Evolutionary conservation across 1,140 invertebrate genomes (phyloP), one percentile per base, ranked within the genome.

Genomic region (Drosophila hydei): DNA sequence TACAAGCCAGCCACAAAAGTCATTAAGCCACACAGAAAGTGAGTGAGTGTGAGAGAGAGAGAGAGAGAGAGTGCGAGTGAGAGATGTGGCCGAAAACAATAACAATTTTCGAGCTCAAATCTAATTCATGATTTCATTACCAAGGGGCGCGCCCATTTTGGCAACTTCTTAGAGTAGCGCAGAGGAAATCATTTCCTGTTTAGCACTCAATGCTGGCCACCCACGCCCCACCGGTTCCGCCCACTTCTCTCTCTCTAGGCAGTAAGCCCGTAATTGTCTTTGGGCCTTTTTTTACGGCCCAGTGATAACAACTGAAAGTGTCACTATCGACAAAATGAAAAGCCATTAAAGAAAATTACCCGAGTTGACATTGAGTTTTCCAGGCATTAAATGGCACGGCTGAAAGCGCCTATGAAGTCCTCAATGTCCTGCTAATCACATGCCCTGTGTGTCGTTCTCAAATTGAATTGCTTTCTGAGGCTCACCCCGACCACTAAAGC

Each of bases 81-180:
- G 23, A 56, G 38, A 27, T 67, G 70, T 79, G 72, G 50, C 81
- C 70, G 77, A 84, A 85, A 85, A 85, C 81, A 85, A 85, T 85
- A 85, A 85, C 81, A 85, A 85, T 85, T 85, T 80, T 85, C 83
- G 77, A 85, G 81, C 81, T 85, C 77, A 85, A 84, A 85, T 85
- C 81, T 87, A 85, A 85, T 85, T 85, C 81, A 85, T 85, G 81
- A 85, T 85, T 85, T 85, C 81, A 85, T 85, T 85, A 85, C 81
- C 81, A 77, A 38, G 40, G 69, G 68, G 72, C 61, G 40, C 45
- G 69, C 45, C 40, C 38, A 16, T 40, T 63, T 52, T 51, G 36
- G 19, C n/a, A 16, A 16, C 38, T 72, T 21, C 18, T 45, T 45
- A 19, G 43, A 58, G 54, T 16, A 5, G 71, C 59, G 69, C 65